Evolutionary conservation across 2,888 invertebrate species (phyloP), one percentile per base, ranked within the genome.

Genomic region (Drosophila suboccidentalis): DNA sequence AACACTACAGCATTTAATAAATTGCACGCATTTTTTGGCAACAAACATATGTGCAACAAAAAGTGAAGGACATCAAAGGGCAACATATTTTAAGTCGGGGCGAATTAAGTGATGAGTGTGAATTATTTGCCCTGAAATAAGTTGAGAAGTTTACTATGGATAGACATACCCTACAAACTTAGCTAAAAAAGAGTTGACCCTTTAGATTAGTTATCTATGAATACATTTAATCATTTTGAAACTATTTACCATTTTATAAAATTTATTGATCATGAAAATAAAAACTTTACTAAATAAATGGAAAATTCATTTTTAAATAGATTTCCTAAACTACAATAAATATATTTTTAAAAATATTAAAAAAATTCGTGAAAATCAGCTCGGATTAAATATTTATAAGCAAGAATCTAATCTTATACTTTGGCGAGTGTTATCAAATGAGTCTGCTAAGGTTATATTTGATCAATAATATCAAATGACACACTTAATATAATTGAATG

Each of bases 1-100:
- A 47, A 38, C 17, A 60, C 49, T 36, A 43, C 44, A 78, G 55
- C 62, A 64, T 54, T 75, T 65, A n/a, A 54, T 53, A 66, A 66
- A 66, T 66, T 66, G 32, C 22, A 54, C 34, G 10, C 34, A 66
- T 43, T 55, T 55, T 61, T 36, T 51, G 54, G 34, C 41, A 66
- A 64, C 59, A 75, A 53, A 57, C 26, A 26, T 26, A 26, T 22
- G 22, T 22, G 22, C 22, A 22, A 32, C 39, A 46, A 46, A n/a
- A 47, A 34, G 29, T 50, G 22, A 64, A 73, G 64, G 3, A 53
- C 53, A 29, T 41, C 29, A 36, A 41, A 39, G 68, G 64, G 41
- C 41, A 43, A 39, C 50, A 9, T 34, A 34, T 29, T 47, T 59
- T 8, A 43, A 34, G 26, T 32, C 50, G 22, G 38, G 34, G 44